These are phyloP conservation scores for Mohoua ochrocephala DNA, from an alignment of 2,113 vertebrate species.

Conservation along the genomic window DNA sequence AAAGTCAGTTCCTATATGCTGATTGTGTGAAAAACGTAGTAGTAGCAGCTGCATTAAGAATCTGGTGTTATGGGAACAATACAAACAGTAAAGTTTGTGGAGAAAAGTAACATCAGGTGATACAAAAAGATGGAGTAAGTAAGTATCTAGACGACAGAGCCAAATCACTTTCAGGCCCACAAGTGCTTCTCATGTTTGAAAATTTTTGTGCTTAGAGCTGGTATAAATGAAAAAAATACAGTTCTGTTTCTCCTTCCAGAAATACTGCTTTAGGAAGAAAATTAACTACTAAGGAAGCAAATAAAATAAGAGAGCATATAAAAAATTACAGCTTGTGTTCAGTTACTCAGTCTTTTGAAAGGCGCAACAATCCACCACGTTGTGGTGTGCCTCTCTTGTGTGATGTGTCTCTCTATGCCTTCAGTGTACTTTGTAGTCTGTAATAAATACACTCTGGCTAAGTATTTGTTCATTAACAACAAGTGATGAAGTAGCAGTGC, in stretches of 20 bases:
- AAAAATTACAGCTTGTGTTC: not conserved
- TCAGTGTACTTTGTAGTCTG: not conserved
- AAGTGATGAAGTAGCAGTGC: not conserved
- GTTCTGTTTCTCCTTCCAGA: not conserved
- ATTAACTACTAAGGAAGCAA: not conserved
- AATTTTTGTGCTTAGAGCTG: not conserved
- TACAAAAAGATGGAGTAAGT: not conserved
- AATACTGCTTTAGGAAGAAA: not conserved
- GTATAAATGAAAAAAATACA: not conserved
- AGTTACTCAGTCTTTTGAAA: not conserved
- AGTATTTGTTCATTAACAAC: not conserved
- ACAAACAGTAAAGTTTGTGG: not conserved
- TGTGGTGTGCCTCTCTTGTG: not conserved
- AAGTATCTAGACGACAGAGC: not conserved
- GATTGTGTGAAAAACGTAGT: not conserved
- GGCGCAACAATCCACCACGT: fast-evolving
- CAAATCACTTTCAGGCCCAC: not conserved
- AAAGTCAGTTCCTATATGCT: not conserved
- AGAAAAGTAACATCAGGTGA: not conserved
- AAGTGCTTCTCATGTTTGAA: not conserved
- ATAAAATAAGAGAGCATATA: not conserved
- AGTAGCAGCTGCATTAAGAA: not conserved
- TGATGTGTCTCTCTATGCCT: not conserved
- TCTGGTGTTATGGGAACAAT: not conserved
- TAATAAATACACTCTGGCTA: not conserved